Evolutionary conservation across 1,140 invertebrate genomes (phyloP).

Genomic region (Drosophila persimilis): DNA sequence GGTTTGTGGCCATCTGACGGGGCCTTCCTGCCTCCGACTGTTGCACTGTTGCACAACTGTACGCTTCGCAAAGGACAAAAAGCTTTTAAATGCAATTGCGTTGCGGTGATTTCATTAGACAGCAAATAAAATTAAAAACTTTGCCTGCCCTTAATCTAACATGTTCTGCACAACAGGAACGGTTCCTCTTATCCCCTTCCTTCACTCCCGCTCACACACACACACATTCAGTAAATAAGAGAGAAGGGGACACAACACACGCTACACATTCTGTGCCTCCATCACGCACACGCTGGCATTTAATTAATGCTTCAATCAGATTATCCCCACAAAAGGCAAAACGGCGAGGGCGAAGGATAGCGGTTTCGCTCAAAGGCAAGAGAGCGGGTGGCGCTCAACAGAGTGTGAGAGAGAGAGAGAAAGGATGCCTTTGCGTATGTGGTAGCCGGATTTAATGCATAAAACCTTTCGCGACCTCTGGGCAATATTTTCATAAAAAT

Average conservation of each 20-base stretch:
- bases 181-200: not conserved
- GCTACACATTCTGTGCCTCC: not conserved
- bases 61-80: slow-evolving; percentile 23
- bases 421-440: too few species aligned
- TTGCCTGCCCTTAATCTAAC: slow-evolving; percentile 75
- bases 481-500: too few species aligned
- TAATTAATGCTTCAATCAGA: slow-evolving; percentile 74
- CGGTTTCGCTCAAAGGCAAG: not conserved
- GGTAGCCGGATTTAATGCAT: too few species aligned
- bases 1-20: not conserved
- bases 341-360: slow-evolving; percentile 22
- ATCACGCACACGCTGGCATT: slow-evolving; percentile 35
- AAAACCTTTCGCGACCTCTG: too few species aligned
- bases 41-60: slow-evolving; percentile 45
- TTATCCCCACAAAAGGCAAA: slow-evolving; percentile 64
- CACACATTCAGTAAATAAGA: slow-evolving; percentile 20
- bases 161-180: slow-evolving; percentile 14
- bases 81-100: slow-evolving; percentile 63
- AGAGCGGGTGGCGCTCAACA: not conserved
- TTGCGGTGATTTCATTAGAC: slow-evolving; percentile 74
- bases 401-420: not conserved
- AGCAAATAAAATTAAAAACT: slow-evolving; percentile 76
- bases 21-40: not conserved
- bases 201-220: slow-evolving; percentile 9
- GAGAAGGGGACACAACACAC: slow-evolving; percentile 23